Evolutionary conservation across 2,113 vertebrate species (phyloP).

Genomic region (Bubo blakistoni): DNA sequence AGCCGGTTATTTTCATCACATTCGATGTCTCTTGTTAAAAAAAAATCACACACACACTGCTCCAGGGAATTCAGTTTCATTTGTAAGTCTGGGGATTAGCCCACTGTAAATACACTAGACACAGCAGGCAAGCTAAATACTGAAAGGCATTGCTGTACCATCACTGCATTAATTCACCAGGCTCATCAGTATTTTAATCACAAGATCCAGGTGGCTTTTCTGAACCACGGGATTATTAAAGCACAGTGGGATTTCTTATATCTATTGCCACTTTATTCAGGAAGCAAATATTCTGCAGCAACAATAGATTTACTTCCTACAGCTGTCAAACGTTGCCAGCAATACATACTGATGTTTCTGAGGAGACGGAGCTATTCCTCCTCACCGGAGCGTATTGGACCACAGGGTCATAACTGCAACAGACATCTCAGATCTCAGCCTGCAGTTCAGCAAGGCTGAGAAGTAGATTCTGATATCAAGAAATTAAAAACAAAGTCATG

Average conservation of each 20-base stretch:
- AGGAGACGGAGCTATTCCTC: neutral
- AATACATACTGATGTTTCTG: neutral
- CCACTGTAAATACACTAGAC: neutral
- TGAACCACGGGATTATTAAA: neutral
- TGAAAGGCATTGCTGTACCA: neutral
- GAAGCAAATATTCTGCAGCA: neutral
- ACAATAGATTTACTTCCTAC: neutral
- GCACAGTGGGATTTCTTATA: neutral
- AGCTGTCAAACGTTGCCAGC: neutral
- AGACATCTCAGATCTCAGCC: neutral
- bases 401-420: neutral
- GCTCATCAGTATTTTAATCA: slow-evolving; percentile 17
- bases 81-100: neutral
- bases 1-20: neutral
- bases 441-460: neutral
- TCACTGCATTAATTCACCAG: neutral
- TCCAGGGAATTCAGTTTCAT: neutral
- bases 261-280: neutral
- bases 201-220: slow-evolving; percentile 9
- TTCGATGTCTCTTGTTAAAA: neutral
- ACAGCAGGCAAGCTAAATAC: neutral
- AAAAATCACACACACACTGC: neutral
- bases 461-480: neutral
- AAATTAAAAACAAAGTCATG: neutral
- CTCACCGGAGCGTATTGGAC: rapidly evolving